Evolutionary conservation across 37 sponge, comb jelly and placozoan genomes (phyloP), one percentile per base, ranked within the genome.

Genomic region (Beroe ovata): DNA sequence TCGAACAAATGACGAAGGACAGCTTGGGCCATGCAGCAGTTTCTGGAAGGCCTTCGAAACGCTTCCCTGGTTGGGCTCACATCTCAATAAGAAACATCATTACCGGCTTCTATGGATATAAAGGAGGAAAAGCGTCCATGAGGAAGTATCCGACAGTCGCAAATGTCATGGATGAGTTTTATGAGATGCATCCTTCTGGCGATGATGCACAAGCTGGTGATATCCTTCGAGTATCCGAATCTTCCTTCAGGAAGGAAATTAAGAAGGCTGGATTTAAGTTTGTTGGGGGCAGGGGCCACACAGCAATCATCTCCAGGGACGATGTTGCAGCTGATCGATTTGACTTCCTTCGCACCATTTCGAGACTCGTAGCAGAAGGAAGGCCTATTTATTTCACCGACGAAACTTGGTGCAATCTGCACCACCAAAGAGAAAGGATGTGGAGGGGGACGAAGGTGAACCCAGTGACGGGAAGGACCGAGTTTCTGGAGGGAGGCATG

Each of bases 361-460:
- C 63, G 8, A 62, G 21, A 16, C 19, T 14, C 21, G 29, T 20
- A 3, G 63, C 8, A 16, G 28, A 62, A 16, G 21, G 21, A 25
- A 62, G 29, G 29, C 8, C 8, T 4, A 62, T 62, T 16, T 62
- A 20, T 16, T 62, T 14, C 22, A 62, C 19, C 19, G 63, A 62
- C 63, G 63, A 62, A 62, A 62, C 63, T 4, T 62, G 63, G 63
- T 62, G 23, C 63, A 62, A 62, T 16, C 22, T 26, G 21, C 22
- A 62, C 19, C 63, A 62, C 21, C 22, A 20, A 20, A 14, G 63
- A 23, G 63, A 20, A 4, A 3, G 29, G 6, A 25, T 20, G 63
- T 62, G 63, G 63, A 14, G 63, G 29, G 54, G 54, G 54, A 47
- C 11, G 54, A 47, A 47, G 11, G 54, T 47, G 6, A 47, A 47